A percentile compares a stretch with the other conserved stretches of the same genome.
These are phyloP conservation scores for Amblyraja radiata DNA, from an alignment of 2,797 vertebrate species.

Conservation along the genomic window DNA sequence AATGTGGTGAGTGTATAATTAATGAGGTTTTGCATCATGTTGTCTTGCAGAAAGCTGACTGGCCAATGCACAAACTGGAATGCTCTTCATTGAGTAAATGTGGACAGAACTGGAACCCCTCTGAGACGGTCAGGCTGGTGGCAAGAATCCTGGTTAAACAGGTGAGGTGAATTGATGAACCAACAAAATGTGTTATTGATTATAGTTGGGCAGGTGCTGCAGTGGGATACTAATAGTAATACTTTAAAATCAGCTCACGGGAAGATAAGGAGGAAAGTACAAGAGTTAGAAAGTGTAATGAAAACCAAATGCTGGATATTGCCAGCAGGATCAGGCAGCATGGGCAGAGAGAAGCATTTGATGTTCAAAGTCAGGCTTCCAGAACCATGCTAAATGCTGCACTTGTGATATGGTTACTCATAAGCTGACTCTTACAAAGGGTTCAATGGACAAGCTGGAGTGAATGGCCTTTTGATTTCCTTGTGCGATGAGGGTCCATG, in stretches of 20 bases:
- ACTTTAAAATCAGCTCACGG: too few relatives aligned
- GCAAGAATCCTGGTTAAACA: constrained; percentile 83
- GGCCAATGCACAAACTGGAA: constrained; percentile 92
- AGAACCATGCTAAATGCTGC: not conserved
- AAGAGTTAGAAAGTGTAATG: too few relatives aligned
- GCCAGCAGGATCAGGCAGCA: not conserved
- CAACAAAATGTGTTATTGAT: not conserved
- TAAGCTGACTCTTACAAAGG: not conserved
- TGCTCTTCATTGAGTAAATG: constrained; percentile 80
- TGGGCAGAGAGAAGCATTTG: too few relatives aligned
- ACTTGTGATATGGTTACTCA: not conserved
- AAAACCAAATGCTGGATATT: not conserved
- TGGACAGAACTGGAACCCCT: constrained; percentile 82
- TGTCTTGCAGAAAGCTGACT: constrained; percentile 74
- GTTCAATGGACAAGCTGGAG: not conserved
- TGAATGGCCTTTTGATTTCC: not conserved
- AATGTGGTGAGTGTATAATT: not conserved
- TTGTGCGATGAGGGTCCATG: not conserved
- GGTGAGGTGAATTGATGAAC: constrained; percentile 57
- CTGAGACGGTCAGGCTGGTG: constrained; percentile 77
- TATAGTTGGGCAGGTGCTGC: not conserved
- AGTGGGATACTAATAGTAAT: too few relatives aligned
- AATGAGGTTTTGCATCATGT: not conserved
- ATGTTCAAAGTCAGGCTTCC: too few relatives aligned
- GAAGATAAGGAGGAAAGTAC: too few relatives aligned